Evolutionary conservation across 2,113 vertebrate genomes (phyloP), one percentile per base, ranked within the genome.

Genomic region (Actenoides lindsayi): DNA sequence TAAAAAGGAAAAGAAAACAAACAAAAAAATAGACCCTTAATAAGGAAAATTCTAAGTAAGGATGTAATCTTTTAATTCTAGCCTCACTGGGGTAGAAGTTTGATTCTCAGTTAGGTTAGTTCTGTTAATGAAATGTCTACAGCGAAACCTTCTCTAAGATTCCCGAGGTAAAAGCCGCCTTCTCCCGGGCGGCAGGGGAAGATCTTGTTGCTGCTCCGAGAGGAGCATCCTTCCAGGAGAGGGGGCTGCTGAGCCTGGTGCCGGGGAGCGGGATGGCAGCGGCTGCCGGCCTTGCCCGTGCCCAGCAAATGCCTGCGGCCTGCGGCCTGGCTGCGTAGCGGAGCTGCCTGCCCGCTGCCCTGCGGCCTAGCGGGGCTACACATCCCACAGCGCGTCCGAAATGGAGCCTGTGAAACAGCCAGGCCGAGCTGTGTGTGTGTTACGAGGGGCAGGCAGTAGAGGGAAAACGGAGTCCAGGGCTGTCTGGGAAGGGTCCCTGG

Each of bases 161-260:
- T 93, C 48, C 48, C 21, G 9, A 28, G 70, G 48, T 28, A 56
- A n/a, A 75, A 41, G 30, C 11, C 48, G 24, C 48, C 41, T 6
- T 91, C 10, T 78, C 37, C 54, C 69, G 13, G 7, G 64, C 4
- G 6, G 27, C 67, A 2, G 5, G 6, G 35, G 3, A 0, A 7
- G 35, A 17, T 54, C 16, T 16, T 8, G 1, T 2, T 50, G 2
- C 80, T 16, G 24, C 67, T 6, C 67, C 71, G 6, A 16, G 16
- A 33, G 8, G 87, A 83, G 64, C 50, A 63, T 95, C 92, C 87
- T 82, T 82, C 84, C 90, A 75, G 95, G 87, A 95, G 96, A 89
- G 91, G 95, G 87, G 79, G 83, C 86, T 70, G 76, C 93, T 63
- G 8, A 25, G 88, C 91, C 92, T 50, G 8, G 60, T 48, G 27